These are phyloP conservation scores for Casuarius casuarius DNA, from an alignment of 2,113 vertebrate species.

Conservation along the genomic window DNA sequence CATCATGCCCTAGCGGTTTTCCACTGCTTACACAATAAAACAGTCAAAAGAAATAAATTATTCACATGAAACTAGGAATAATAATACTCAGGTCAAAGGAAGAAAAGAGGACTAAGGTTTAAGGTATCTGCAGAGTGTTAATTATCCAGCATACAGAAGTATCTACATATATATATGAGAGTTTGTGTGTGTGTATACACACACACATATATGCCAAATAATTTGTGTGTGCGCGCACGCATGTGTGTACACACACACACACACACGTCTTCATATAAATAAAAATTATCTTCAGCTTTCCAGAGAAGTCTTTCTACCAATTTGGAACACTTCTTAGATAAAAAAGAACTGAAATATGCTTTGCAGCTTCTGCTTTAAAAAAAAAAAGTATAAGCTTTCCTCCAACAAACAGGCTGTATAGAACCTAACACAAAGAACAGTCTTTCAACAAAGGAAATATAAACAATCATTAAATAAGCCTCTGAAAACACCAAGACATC, in stretches of 20 bases:
- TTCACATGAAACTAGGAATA: background rate
- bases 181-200: no score
- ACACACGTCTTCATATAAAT: background rate
- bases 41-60: background rate
- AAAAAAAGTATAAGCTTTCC: background rate
- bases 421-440: background rate
- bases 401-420: background rate
- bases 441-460: background rate
- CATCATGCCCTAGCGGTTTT: background rate
- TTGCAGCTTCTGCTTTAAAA: background rate
- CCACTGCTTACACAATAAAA: slow-evolving; percentile 4
- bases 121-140: background rate
- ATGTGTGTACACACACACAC: no score
- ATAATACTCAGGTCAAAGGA: background rate
- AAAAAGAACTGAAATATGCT: background rate
- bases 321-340: background rate
- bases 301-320: background rate
- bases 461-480: background rate
- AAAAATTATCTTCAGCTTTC: background rate
- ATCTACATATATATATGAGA: background rate
- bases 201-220: no score
- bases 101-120: background rate
- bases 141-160: background rate
- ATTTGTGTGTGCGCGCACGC: no score
- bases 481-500: background rate